Conservation (phyloP, 2,888 invertebrate genomes). For the Escarpia spicata region DNA sequence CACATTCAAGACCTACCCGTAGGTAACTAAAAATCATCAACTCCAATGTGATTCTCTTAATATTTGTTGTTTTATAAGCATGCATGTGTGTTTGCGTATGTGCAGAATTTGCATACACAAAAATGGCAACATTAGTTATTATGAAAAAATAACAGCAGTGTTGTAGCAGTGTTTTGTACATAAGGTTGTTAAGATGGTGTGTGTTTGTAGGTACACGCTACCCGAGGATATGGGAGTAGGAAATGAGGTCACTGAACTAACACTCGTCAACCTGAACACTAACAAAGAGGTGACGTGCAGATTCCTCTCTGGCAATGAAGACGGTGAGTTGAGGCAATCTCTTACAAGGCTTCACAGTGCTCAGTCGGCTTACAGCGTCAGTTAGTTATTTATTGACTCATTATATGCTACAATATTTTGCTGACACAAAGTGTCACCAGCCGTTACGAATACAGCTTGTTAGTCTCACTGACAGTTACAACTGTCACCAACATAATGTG, state of each 20-base stretch:
- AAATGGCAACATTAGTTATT: background rate
- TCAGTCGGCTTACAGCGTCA: background rate
- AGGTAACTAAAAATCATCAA: no score
- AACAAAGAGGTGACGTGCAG: slow-evolving; percentile 80
- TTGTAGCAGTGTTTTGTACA: background rate
- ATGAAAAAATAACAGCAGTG: background rate
- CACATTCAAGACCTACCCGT: no score
- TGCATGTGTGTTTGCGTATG: no score
- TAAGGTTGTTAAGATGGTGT: background rate
- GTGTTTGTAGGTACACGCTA: slow-evolving; percentile 72
- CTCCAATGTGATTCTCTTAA: no score
- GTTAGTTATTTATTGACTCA: background rate
- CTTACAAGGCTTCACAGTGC: background rate
- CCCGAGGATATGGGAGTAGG: slow-evolving; percentile 80
- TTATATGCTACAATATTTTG: background rate
- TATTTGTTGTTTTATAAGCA: no score
- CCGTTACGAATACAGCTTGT: background rate
- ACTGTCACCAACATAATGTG: background rate
- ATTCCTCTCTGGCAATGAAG: slow-evolving; percentile 80
- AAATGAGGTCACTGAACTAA: slow-evolving; percentile 76
- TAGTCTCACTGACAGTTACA: no score
- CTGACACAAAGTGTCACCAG: background rate
- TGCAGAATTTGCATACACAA: background rate
- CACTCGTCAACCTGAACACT: slow-evolving; percentile 79
- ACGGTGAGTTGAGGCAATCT: slow-evolving; percentile 67